These are phyloP conservation scores for Enteromius trimaculatus DNA, from an alignment of 2,797 vertebrate genomes.

Conservation along the genomic window DNA sequence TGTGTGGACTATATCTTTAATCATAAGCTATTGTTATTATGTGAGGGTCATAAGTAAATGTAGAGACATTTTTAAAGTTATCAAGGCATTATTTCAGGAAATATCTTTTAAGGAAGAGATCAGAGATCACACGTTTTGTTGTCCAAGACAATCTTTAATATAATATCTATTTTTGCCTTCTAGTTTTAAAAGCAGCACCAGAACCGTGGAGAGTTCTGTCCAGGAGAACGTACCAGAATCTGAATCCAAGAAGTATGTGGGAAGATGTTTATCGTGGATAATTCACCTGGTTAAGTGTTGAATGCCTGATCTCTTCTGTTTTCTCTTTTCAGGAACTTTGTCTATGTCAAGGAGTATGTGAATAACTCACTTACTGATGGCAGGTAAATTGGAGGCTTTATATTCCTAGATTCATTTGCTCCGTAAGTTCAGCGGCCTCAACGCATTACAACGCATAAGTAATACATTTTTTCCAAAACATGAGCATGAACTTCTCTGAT, in stretches of 20 bases:
- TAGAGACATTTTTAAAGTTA: not conserved
- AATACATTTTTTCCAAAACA: not conserved
- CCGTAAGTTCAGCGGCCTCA: not conserved
- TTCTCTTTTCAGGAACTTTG: slow-evolving; percentile 67
- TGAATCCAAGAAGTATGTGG: slow-evolving; percentile 75
- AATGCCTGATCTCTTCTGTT: not conserved
- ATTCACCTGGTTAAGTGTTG: not conserved
- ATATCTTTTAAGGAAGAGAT: slow-evolving; percentile 18
- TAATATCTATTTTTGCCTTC: slow-evolving; percentile 31
- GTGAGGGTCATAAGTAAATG: not conserved
- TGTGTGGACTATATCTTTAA: too few species aligned
- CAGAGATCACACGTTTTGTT: too few species aligned
- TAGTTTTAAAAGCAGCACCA: slow-evolving; percentile 60
- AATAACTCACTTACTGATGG: slow-evolving; percentile 68
- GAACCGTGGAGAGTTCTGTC: slow-evolving; percentile 47
- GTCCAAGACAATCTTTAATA: not conserved
- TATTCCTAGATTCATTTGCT: not conserved
- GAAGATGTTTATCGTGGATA: not conserved
- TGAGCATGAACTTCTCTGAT: not conserved
- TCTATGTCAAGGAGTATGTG: slow-evolving; percentile 87
- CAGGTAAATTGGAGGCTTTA: slow-evolving; percentile 58
- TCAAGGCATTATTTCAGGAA: not conserved
- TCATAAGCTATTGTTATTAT: not conserved
- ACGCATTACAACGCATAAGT: not conserved
- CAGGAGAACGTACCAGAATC: slow-evolving; percentile 63